Conservation (phyloP, 1,140 invertebrate species). For the Notospermus geniculatus region DNA sequence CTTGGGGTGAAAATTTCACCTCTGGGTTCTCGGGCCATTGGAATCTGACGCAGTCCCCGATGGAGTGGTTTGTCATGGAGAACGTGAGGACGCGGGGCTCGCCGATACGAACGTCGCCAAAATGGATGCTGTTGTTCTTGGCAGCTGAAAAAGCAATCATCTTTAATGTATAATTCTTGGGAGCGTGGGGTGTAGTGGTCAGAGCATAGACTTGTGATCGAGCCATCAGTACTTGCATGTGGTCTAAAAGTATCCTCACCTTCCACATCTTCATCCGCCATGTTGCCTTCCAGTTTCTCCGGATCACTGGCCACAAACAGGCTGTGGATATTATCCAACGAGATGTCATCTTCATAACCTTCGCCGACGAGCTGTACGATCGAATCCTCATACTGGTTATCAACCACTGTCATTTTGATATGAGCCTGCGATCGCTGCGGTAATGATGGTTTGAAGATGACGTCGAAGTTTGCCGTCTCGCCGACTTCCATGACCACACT, state of each 20-base stretch:
- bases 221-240: too few species aligned
- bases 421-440: slow-evolving; percentile 48
- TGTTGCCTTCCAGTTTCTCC: slow-evolving; percentile 38
- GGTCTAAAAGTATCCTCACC: slow-evolving; percentile 30
- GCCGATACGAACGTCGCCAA: slow-evolving; percentile 53
- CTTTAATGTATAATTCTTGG: too few species aligned
- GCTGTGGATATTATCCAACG: slow-evolving; percentile 51
- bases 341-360: slow-evolving; percentile 56
- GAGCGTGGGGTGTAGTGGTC: too few species aligned
- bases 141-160: slow-evolving; percentile 44
- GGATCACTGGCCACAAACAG: slow-evolving; percentile 23
- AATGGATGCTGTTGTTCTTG: slow-evolving; percentile 51
- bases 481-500: slow-evolving; percentile 47
- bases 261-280: slow-evolving; percentile 47
- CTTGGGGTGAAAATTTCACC: slow-evolving; percentile 47
- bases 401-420: slow-evolving; percentile 46
- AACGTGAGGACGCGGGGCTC: slow-evolving; percentile 47
- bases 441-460: slow-evolving; percentile 38
- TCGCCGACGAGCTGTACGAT: slow-evolving; percentile 54
- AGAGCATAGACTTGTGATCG: too few species aligned
- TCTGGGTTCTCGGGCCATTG: slow-evolving; percentile 47
- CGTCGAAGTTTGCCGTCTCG: slow-evolving; percentile 45
- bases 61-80: slow-evolving; percentile 53
- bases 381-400: slow-evolving; percentile 57
- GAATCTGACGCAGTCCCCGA: slow-evolving; percentile 45